Conservation (phyloP, 2,888 invertebrate species). For the Plusia festucae region DNA sequence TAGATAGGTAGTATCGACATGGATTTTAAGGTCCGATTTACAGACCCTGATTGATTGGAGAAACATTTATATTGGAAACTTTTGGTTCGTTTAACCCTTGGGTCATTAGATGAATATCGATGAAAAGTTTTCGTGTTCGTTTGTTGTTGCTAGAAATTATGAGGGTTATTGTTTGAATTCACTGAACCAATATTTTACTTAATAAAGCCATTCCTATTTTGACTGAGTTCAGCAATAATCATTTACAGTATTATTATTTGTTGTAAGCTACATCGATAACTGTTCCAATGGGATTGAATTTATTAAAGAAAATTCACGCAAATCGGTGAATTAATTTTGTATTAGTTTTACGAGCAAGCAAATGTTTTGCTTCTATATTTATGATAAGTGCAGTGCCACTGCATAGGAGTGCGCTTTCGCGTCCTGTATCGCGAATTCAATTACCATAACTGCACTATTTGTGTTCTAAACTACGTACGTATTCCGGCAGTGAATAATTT, state of each 20-base stretch:
- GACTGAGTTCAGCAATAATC: not conserved
- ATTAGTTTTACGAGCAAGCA: not conserved
- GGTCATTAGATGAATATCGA: not conserved
- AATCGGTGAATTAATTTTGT: not conserved
- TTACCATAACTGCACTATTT: slow-evolving; percentile 7
- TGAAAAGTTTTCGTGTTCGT: not conserved
- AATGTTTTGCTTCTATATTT: not conserved
- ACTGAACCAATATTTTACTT: slow-evolving; percentile 1
- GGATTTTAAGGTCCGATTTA: not conserved
- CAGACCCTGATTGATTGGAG: not conserved
- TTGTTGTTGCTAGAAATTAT: not conserved
- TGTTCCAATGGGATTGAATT: not conserved
- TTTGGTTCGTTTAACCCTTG: not conserved
- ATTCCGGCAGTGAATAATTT: not conserved
- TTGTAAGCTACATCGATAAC: not conserved
- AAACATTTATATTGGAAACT: not conserved
- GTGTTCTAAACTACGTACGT: not conserved
- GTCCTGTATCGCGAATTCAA: slow-evolving; percentile 1
- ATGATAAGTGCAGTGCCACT: slow-evolving; percentile 5
- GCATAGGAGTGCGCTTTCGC: not conserved
- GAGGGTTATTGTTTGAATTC: not conserved
- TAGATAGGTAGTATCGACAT: no score
- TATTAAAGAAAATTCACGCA: slow-evolving; percentile 5
- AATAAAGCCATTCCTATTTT: slow-evolving; percentile 10
- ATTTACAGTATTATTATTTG: slow-evolving; percentile 2